These are phyloP conservation scores for Hermodice carunculata DNA, from an alignment of 2,888 invertebrate genomes.

Conservation along the genomic window DNA sequence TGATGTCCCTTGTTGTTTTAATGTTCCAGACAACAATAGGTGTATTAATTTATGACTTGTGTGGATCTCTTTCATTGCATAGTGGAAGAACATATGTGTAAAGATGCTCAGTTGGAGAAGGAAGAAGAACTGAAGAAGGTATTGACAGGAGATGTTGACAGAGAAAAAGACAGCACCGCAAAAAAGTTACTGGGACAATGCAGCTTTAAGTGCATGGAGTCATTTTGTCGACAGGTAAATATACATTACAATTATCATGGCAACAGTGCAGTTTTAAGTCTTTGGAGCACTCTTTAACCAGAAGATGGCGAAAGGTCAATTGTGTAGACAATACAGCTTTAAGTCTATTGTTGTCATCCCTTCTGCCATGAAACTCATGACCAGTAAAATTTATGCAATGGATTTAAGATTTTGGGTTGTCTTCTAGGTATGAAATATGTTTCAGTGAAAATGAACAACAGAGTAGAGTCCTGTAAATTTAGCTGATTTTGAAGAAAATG, in stretches of 20 bases:
- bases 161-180: constrained; percentile 10
- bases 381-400: no score
- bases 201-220: not conserved
- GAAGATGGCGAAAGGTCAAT: no score
- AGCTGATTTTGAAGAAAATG: no score
- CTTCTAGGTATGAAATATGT: no score
- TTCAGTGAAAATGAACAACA: no score
- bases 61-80: not conserved
- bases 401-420: no score
- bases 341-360: no score
- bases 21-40: not conserved
- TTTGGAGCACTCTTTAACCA: not conserved
- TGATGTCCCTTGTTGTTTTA: not conserved
- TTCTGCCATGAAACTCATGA: no score
- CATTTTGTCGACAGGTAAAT: not conserved
- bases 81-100: constrained; percentile 21
- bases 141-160: constrained; percentile 8
- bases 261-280: not conserved
- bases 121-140: constrained; percentile 36
- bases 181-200: constrained; percentile 2
- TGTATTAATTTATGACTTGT: not conserved
- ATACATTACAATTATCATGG: not conserved
- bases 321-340: no score
- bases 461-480: no score
- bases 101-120: constrained; percentile 37